Conservation (phyloP, 2,113 vertebrate genomes). For the Trogon surrucura region DNA sequence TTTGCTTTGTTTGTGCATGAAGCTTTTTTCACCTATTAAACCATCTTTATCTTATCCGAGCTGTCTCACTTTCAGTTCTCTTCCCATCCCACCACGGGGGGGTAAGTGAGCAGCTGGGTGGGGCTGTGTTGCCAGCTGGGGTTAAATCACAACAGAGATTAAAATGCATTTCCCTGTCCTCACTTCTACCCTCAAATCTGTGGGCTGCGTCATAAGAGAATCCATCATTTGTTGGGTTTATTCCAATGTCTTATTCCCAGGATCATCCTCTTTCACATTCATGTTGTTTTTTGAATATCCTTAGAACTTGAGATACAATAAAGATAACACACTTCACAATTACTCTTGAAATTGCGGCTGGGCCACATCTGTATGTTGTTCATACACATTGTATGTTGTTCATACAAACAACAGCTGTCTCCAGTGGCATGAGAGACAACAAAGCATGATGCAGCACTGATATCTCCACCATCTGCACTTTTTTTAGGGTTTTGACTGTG, state of each 20-base stretch:
- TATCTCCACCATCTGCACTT: background rate
- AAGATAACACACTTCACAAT: background rate
- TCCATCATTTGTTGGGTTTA: background rate
- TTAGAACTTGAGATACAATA: background rate
- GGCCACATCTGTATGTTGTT: background rate
- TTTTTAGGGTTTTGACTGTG: background rate
- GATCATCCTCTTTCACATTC: background rate
- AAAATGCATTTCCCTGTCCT: background rate
- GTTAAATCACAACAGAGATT: background rate
- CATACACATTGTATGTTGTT: background rate
- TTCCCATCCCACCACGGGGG: background rate
- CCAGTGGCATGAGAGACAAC: background rate
- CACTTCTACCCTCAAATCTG: background rate
- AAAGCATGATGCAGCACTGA: background rate
- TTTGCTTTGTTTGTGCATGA: accelerated
- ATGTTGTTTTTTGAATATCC: background rate
- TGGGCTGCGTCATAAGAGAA: background rate
- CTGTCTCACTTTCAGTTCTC: background rate
- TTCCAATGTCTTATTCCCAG: background rate
- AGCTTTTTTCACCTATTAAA: background rate
- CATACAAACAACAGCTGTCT: background rate
- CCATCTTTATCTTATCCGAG: background rate
- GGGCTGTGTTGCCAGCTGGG: background rate
- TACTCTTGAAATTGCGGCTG: background rate
- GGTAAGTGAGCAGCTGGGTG: background rate